Evolutionary conservation across 1,140 invertebrate genomes (phyloP).

Genomic region (Camponotus pennsylvanicus): DNA sequence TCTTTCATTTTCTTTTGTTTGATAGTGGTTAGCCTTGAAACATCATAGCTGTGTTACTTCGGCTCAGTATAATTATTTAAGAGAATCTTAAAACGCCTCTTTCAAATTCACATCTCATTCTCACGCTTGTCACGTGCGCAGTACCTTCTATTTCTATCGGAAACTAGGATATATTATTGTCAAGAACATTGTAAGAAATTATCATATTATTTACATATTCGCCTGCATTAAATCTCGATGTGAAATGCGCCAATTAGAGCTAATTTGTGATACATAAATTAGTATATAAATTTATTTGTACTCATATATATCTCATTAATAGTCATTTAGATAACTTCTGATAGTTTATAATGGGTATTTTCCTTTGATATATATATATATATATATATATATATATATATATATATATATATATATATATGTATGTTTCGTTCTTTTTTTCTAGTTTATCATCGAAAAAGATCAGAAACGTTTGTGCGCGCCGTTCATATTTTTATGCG

Average conservation of each 20-base stretch:
- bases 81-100: slow-evolving; percentile 1
- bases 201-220: not conserved
- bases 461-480: not conserved
- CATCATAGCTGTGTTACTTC: slow-evolving; percentile 20
- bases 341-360: not conserved
- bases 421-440: not conserved
- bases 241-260: not conserved
- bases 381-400: not conserved
- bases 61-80: slow-evolving; percentile 25
- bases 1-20: slow-evolving; percentile 63
- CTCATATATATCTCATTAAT: not conserved
- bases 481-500: not conserved
- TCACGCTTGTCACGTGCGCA: not conserved
- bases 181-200: slow-evolving; percentile 8
- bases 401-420: not conserved
- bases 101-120: slow-evolving; percentile 10
- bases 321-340: not conserved
- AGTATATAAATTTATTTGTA: not conserved
- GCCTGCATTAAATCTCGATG: not conserved
- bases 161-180: not conserved
- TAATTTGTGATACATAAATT: too few species aligned
- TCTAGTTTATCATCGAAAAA: not conserved
- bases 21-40: slow-evolving; percentile 68
- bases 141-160: not conserved
- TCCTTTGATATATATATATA: not conserved